Conservation (phyloP, 1,140 invertebrate species). For the Neelides sp. region DNA sequence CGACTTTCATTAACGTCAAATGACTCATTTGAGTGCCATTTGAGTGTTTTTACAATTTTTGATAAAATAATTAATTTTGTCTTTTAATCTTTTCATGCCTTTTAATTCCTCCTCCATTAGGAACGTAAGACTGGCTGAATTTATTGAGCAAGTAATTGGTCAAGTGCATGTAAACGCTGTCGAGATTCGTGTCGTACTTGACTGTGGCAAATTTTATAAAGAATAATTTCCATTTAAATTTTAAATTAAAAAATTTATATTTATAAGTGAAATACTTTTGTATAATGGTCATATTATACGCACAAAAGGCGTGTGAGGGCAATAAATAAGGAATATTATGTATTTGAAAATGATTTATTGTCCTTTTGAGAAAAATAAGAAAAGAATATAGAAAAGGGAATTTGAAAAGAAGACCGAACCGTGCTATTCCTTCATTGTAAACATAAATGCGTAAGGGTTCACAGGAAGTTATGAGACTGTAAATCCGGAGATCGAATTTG, state of each 20-base stretch:
- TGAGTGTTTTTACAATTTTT: too few relatives aligned
- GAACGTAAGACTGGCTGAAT: slow-evolving; percentile 38
- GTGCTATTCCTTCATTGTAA: slow-evolving; percentile 86
- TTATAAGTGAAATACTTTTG: too few relatives aligned
- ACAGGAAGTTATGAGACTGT: slow-evolving; percentile 83
- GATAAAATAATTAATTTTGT: too few relatives aligned
- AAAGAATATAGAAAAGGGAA: background rate
- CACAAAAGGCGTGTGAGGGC: too few relatives aligned
- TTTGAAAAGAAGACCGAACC: slow-evolving; percentile 37
- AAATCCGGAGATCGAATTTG: slow-evolving; percentile 93
- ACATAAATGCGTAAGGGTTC: slow-evolving; percentile 86
- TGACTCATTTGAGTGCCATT: too few relatives aligned
- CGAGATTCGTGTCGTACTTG: slow-evolving; percentile 62
- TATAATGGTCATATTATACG: too few relatives aligned
- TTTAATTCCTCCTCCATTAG: slow-evolving; percentile 23
- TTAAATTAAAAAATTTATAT: too few relatives aligned
- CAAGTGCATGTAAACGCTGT: slow-evolving; percentile 87
- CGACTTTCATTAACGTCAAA: too few relatives aligned
- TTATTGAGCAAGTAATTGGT: slow-evolving; percentile 97
- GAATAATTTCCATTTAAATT: too few relatives aligned
- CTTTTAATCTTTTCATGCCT: too few relatives aligned
- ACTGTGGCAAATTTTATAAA: slow-evolving; percentile 64
- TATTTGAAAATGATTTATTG: too few relatives aligned
- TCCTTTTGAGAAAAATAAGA: background rate
- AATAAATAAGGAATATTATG: too few relatives aligned